These are phyloP conservation scores for Orgyia antiqua DNA, from an alignment of 2,888 invertebrate genomes.

Conservation along the genomic window DNA sequence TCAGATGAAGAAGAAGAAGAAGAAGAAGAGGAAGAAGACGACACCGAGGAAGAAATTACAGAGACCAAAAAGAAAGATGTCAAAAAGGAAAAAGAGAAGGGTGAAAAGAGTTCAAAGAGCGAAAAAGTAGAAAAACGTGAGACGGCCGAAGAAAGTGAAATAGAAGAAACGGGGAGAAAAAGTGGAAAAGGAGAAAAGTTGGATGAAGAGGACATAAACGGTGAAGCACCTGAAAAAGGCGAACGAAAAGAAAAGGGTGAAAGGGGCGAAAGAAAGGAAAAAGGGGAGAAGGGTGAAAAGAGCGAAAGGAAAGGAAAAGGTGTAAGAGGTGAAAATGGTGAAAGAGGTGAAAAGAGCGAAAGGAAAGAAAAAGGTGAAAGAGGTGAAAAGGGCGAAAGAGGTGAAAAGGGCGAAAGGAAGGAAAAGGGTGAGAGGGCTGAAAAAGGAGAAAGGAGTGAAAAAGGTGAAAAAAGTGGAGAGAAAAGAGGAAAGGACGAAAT, in stretches of 20 bases:
- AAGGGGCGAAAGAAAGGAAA: too few species aligned
- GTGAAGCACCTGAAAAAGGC: too few species aligned
- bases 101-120: too few species aligned
- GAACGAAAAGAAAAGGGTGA: background rate
- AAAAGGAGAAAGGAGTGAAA: conserved; percentile 5
- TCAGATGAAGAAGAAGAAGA: too few species aligned
- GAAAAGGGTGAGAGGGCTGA: background rate
- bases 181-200: background rate
- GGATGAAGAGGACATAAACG: conserved; percentile 6
- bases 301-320: background rate
- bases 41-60: too few species aligned
- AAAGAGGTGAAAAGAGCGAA: conserved; percentile 1
- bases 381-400: conserved; percentile 5
- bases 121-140: too few species aligned
- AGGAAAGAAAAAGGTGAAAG: background rate
- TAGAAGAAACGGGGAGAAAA: background rate
- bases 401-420: background rate
- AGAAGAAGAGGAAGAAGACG: background rate
- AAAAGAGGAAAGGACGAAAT: background rate
- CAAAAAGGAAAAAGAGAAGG: too few species aligned
- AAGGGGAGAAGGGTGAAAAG: conserved; percentile 7
- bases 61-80: too few species aligned
- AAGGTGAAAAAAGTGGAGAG: background rate
- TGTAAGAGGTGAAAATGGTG: conserved; percentile 4
- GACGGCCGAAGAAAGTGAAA: too few species aligned